These are phyloP conservation scores for Globodera ellingtonae DNA, from an alignment of 1,140 invertebrate genomes.

Conservation along the genomic window DNA sequence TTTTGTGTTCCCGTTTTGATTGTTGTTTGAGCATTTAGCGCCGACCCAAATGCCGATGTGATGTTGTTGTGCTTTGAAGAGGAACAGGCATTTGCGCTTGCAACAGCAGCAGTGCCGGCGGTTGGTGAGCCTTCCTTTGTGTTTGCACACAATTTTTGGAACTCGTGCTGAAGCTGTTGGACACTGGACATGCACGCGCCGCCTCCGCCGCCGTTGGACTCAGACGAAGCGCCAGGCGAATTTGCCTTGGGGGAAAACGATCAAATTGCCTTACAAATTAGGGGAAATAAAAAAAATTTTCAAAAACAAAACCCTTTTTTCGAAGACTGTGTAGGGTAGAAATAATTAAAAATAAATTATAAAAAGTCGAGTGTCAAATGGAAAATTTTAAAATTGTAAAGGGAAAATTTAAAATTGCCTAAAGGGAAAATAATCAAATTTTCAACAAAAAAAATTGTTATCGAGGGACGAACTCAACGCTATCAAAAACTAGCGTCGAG, in stretches of 20 bases:
- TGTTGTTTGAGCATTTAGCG: slow-evolving; percentile 6
- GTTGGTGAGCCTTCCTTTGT: slow-evolving; percentile 32
- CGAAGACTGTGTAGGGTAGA: no score
- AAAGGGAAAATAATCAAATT: no score
- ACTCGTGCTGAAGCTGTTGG: slow-evolving; percentile 60
- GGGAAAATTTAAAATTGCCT: no score
- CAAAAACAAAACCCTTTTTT: no score
- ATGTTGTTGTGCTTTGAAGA: background rate
- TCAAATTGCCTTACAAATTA: no score
- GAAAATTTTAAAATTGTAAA: no score
- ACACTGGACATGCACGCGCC: slow-evolving; percentile 28
- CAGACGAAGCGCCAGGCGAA: background rate
- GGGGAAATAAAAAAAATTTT: no score
- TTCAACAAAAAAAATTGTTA: background rate
- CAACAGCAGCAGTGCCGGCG: background rate
- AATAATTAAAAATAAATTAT: no score
- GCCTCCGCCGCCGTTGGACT: slow-evolving; percentile 31
- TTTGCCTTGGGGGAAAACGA: background rate
- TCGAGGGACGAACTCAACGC: background rate
- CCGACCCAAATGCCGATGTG: background rate
- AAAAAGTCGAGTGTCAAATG: no score
- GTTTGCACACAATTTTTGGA: slow-evolving; percentile 57
- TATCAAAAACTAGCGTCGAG: background rate
- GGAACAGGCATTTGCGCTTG: background rate
- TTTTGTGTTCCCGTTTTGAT: background rate